phyloP scores from a whole-genome alignment of 2,797 vertebrate species.

The Sternotherus odoratus region DNA sequence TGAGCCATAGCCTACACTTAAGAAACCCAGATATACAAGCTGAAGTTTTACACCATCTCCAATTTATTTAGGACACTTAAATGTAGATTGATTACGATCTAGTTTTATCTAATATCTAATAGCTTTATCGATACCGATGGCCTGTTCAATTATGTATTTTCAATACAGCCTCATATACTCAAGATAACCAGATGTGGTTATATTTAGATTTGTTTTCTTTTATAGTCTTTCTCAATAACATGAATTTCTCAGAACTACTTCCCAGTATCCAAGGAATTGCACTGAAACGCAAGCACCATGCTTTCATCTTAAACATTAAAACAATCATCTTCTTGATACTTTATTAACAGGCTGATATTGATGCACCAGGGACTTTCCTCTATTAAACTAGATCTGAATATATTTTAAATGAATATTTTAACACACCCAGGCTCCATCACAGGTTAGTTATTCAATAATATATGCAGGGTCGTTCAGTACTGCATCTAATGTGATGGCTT shows the following conservation, averaged over 20 bases:
- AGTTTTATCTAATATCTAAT: neutral
- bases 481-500: slow-evolving; percentile 19
- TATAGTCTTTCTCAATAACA: neutral
- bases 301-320: neutral
- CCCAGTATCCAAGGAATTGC: too few species aligned
- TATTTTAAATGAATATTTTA: neutral
- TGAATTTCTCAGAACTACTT: neutral
- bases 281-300: neutral
- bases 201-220: neutral
- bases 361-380: neutral
- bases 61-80: neutral
- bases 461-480: neutral
- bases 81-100: neutral
- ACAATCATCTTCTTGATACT: neutral
- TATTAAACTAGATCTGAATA: slow-evolving; percentile 1
- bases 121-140: neutral
- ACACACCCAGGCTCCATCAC: neutral
- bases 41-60: neutral
- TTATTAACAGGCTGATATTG: slow-evolving; percentile 13
- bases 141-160: neutral
- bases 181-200: neutral
- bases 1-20: neutral
- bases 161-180: neutral
- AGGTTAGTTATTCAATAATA: slow-evolving; percentile 16
- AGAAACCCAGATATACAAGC: neutral